Conservation (phyloP, 2,888 invertebrate species). For the Cheilosia soror region DNA sequence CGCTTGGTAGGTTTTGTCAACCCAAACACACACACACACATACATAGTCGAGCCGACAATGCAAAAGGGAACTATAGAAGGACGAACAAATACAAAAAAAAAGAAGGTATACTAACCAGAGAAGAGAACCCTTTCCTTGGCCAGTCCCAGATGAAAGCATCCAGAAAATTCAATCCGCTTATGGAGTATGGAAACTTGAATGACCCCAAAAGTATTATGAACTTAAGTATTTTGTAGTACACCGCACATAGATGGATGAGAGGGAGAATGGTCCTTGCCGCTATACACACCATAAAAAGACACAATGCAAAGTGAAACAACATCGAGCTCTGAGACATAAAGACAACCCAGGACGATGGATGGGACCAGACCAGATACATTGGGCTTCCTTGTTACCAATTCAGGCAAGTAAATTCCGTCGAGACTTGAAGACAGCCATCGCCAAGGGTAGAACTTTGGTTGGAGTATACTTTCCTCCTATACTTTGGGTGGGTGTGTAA, state of each 20-base stretch:
- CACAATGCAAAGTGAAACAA: conserved; percentile 64
- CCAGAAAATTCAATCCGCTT: conserved; percentile 75
- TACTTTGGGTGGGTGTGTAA: conserved; percentile 10
- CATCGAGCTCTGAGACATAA: conserved; percentile 32
- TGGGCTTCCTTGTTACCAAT: conserved; percentile 47
- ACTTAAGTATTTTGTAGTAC: conserved; percentile 74
- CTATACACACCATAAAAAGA: conserved; percentile 10
- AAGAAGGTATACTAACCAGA: neutral
- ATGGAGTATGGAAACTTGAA: conserved; percentile 72
- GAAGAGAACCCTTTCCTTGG: conserved; percentile 51
- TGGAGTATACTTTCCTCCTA: neutral
- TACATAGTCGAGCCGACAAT: neutral
- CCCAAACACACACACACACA: conserved; percentile 31
- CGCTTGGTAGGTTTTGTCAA: conserved; percentile 39
- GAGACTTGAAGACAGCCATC: conserved; percentile 59
- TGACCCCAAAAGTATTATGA: conserved; percentile 75
- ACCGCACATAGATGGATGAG: conserved; percentile 57
- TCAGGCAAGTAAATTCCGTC: conserved; percentile 66
- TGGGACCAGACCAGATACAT: conserved; percentile 19
- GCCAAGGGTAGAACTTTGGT: conserved; percentile 15
- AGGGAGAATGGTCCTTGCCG: conserved; percentile 24
- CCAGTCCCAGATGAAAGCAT: conserved; percentile 67
- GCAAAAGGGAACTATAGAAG: neutral
- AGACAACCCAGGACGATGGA: conserved; percentile 47
- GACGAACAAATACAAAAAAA: neutral